A percentile compares a stretch with the other conserved stretches of the same genome.
These are phyloP conservation scores for Mastacembelus armatus DNA, from an alignment of 2,797 vertebrate species.

Conservation along the genomic window DNA sequence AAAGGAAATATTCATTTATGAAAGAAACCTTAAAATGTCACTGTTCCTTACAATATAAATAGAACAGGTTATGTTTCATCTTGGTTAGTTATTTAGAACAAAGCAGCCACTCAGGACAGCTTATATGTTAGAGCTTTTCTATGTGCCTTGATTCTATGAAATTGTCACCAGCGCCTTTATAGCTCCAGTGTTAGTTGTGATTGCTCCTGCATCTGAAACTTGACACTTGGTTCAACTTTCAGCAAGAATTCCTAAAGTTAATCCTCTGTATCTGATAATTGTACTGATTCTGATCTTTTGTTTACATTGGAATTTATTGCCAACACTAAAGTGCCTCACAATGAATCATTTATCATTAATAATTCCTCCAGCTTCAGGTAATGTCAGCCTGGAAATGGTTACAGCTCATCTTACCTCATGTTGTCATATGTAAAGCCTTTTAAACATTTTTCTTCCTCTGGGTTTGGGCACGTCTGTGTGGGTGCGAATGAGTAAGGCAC, in stretches of 20 bases:
- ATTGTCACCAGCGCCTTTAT: background rate
- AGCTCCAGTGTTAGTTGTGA: background rate
- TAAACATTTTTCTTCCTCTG: background rate
- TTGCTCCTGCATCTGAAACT: background rate
- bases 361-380: background rate
- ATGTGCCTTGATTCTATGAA: background rate
- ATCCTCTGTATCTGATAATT: constrained; percentile 27
- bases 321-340: background rate
- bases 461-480: background rate
- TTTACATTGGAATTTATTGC: constrained; percentile 24
- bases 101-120: background rate
- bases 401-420: constrained; percentile 13
- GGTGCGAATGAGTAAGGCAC: constrained; percentile 11
- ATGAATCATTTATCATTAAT: constrained; percentile 30
- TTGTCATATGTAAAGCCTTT: constrained; percentile 11
- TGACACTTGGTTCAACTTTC: constrained; percentile 32
- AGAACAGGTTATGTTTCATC: too few species aligned
- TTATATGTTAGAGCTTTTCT: background rate
- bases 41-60: too few species aligned
- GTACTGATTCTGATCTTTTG: constrained; percentile 5
- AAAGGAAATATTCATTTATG: too few species aligned
- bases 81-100: background rate
- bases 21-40: too few species aligned
- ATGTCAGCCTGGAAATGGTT: too few species aligned
- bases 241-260: constrained; percentile 21